Evolutionary conservation across 2,797 vertebrate species (phyloP).

Genomic region (Urophycis tenuis): DNA sequence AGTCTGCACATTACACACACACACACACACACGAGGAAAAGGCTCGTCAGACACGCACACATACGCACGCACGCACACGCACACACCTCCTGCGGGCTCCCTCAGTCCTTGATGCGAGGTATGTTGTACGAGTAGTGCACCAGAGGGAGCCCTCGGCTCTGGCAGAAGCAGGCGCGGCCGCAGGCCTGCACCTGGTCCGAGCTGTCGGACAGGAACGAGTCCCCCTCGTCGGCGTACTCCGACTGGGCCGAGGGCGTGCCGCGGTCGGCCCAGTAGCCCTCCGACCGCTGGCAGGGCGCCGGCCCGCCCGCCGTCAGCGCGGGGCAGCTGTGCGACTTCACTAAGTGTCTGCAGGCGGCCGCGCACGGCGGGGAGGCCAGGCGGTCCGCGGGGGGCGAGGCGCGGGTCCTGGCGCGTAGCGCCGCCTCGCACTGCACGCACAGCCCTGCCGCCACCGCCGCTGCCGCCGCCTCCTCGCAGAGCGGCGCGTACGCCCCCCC

Average conservation of each 20-base stretch:
- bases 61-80: neutral
- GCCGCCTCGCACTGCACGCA: slow-evolving; percentile 86
- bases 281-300: slow-evolving; percentile 68
- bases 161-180: slow-evolving; percentile 92
- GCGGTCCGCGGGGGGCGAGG: slow-evolving; percentile 51
- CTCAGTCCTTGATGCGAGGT: slow-evolving; percentile 85
- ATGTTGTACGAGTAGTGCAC: slow-evolving; percentile 92
- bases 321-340: slow-evolving; percentile 94
- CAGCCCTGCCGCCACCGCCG: slow-evolving; percentile 68
- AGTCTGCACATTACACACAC: slow-evolving; percentile 54
- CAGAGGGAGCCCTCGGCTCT: slow-evolving; percentile 87
- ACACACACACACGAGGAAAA: slow-evolving; percentile 39
- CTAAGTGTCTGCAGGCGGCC: slow-evolving; percentile 86
- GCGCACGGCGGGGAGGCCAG: slow-evolving; percentile 64
- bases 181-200: slow-evolving; percentile 97
- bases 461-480: slow-evolving; percentile 69
- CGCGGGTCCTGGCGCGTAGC: slow-evolving; percentile 75
- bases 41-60: slow-evolving; percentile 5
- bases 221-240: slow-evolving; percentile 90
- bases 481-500: slow-evolving; percentile 80
- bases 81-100: slow-evolving; percentile 21
- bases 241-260: slow-evolving; percentile 87
- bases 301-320: slow-evolving; percentile 65
- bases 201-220: slow-evolving; percentile 95
- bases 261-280: slow-evolving; percentile 87